phyloP scores from a whole-genome alignment of 2,113 vertebrate genomes.

The Cinclus cinclus region DNA sequence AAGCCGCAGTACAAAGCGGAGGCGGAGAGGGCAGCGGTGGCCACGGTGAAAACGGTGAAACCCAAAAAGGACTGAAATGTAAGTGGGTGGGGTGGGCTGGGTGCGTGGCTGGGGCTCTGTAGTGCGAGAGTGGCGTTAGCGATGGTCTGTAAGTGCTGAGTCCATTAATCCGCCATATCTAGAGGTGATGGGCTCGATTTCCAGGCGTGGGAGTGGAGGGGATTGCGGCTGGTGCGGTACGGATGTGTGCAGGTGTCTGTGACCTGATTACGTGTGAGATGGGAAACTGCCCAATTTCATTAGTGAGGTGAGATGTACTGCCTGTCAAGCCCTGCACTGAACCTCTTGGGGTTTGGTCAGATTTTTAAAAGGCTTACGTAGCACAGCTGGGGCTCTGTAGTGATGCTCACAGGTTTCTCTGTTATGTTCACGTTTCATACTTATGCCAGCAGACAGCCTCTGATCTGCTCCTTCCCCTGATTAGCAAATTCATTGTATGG shows the following conservation, averaged over 20 bases:
- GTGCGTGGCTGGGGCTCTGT: background rate
- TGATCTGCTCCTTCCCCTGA: background rate
- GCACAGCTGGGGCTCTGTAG: background rate
- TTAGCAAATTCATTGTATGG: background rate
- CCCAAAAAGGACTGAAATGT: slow-evolving; percentile 79
- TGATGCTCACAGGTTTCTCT: background rate
- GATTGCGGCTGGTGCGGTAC: accelerated
- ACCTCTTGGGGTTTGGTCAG: accelerated
- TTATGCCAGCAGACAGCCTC: background rate
- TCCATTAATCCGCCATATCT: accelerated
- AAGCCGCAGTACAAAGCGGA: slow-evolving; percentile 83
- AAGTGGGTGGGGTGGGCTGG: background rate
- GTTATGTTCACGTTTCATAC: accelerated
- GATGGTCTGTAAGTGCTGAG: accelerated
- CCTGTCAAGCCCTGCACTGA: background rate
- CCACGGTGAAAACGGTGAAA: slow-evolving; percentile 82
- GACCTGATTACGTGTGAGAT: accelerated
- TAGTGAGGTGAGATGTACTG: accelerated
- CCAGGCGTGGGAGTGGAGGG: accelerated
- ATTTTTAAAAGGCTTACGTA: accelerated
- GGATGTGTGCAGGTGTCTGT: background rate
- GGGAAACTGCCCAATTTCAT: accelerated
- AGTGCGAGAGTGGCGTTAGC: accelerated
- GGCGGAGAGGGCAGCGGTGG: slow-evolving; percentile 77
- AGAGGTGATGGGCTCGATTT: background rate